Conservation (phyloP, 1,140 invertebrate species). For the Odontomachus brunneus region DNA sequence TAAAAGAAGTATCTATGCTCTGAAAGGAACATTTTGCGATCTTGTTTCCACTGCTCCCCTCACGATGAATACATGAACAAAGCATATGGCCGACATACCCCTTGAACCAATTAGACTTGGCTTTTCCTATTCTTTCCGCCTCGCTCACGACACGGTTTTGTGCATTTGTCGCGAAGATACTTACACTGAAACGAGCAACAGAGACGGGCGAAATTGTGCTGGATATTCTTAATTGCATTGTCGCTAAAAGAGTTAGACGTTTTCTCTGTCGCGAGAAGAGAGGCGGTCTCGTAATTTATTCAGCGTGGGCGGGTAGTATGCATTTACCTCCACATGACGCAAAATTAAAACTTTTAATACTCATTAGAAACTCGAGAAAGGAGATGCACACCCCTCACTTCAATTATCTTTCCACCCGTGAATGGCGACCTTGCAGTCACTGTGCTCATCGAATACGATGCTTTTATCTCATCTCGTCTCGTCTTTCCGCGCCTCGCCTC, state of each 20-base stretch:
- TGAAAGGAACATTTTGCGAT: no score
- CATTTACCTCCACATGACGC: background rate
- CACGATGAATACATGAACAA: no score
- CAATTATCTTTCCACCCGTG: slow-evolving; percentile 34
- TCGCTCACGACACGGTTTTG: background rate
- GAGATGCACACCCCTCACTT: slow-evolving; percentile 21
- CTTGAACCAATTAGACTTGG: no score
- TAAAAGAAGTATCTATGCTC: no score
- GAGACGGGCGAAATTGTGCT: slow-evolving; percentile 21
- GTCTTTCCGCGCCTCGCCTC: background rate
- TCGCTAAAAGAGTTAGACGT: slow-evolving; percentile 38
- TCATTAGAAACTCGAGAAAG: slow-evolving; percentile 42
- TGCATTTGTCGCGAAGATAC: background rate
- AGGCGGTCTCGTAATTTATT: background rate
- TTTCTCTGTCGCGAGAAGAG: background rate
- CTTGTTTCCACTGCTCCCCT: no score
- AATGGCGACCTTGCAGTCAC: slow-evolving; percentile 20
- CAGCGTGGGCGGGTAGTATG: background rate
- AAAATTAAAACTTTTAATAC: slow-evolving; percentile 54
- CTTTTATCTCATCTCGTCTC: slow-evolving; percentile 29
- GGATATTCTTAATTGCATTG: slow-evolving; percentile 26
- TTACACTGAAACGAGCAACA: background rate
- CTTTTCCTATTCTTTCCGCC: background rate
- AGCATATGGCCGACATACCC: no score
- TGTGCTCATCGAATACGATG: slow-evolving; percentile 20